phyloP scores from a whole-genome alignment of 2,113 vertebrate species.

The Sinocyclocheilus maitianheensis region DNA sequence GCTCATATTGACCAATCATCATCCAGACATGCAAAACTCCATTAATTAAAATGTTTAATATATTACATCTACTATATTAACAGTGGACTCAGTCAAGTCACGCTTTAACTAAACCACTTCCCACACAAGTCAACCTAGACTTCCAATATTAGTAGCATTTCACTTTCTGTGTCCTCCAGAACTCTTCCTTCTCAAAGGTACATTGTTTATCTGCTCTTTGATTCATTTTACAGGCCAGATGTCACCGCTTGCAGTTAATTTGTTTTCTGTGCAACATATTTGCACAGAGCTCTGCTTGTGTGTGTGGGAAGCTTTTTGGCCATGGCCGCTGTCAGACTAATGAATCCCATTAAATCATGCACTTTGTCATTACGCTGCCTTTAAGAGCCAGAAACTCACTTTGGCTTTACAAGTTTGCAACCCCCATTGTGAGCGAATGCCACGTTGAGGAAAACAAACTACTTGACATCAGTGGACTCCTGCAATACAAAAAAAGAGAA shows the following conservation, averaged over 20 bases:
- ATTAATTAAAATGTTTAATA: not conserved
- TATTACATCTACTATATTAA: not conserved
- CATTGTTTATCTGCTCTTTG: slow-evolving; percentile 23
- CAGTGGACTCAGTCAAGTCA: not conserved
- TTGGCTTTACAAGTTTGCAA: slow-evolving; percentile 27
- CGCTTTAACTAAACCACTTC: not conserved
- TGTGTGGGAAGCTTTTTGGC: slow-evolving; percentile 39
- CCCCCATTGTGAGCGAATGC: slow-evolving; percentile 40
- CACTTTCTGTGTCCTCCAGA: slow-evolving; percentile 25
- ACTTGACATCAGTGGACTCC: slow-evolving; percentile 34
- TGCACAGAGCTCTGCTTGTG: slow-evolving; percentile 34
- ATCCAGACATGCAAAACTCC: too few relatives aligned
- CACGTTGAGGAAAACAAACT: slow-evolving; percentile 41
- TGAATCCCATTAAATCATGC: slow-evolving; percentile 47
- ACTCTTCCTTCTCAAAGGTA: slow-evolving; percentile 34
- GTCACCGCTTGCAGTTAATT: slow-evolving; percentile 50
- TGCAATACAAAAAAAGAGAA: not conserved
- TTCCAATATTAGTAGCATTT: slow-evolving; percentile 25
- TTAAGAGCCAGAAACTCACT: slow-evolving; percentile 36
- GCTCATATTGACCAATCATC: too few relatives aligned
- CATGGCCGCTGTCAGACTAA: slow-evolving; percentile 31
- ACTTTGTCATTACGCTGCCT: slow-evolving; percentile 36
- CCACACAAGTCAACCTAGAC: not conserved
- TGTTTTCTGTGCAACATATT: slow-evolving; percentile 41
- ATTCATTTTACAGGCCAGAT: slow-evolving; percentile 49